A percentile compares a stretch with the other conserved stretches of the same genome.
Evolutionary conservation across 1,140 invertebrate genomes (phyloP).

Genomic region (Zaprionus inermis): DNA sequence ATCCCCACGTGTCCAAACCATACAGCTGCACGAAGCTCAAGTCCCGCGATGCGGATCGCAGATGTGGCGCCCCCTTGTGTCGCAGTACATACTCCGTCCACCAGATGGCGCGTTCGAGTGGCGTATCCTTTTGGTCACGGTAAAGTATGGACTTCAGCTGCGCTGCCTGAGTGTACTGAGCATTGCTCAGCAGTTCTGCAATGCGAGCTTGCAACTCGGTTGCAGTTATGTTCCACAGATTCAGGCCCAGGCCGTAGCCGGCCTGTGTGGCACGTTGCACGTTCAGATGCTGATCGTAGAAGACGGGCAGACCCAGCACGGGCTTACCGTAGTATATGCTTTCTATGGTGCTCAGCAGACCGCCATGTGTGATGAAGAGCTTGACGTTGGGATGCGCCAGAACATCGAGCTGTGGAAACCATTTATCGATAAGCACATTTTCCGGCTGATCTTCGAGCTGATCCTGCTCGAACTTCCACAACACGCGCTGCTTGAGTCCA

Average conservation of each 20-base stretch:
- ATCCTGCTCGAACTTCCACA: constrained; percentile 86
- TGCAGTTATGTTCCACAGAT: constrained; percentile 46
- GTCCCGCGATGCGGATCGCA: constrained; percentile 59
- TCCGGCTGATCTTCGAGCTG: constrained; percentile 85
- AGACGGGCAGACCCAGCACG: constrained; percentile 89
- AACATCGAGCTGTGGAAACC: constrained; percentile 90
- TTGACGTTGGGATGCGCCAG: constrained; percentile 89
- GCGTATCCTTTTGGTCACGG: constrained; percentile 86
- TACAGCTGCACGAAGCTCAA: constrained; percentile 84
- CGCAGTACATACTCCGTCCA: constrained; percentile 89
- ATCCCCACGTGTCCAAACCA: constrained; percentile 84
- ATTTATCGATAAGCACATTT: constrained; percentile 88
- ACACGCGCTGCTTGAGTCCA: constrained; percentile 85
- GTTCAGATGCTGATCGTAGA: constrained; percentile 87
- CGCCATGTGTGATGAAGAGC: constrained; percentile 90
- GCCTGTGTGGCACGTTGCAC: constrained; percentile 84
- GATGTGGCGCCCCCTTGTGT: constrained; percentile 80
- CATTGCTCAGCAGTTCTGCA: constrained; percentile 49
- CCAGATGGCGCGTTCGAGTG: constrained; percentile 88
- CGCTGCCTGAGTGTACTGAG: constrained; percentile 45
- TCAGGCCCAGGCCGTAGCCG: constrained; percentile 84
- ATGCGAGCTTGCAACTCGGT: constrained; percentile 35
- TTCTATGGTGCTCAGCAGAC: constrained; percentile 89
- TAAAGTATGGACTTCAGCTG: constrained; percentile 60
- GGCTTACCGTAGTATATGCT: constrained; percentile 89